These are phyloP conservation scores for Myotis planiceps DNA, from an alignment of 2,797 vertebrate species.

Conservation along the genomic window DNA sequence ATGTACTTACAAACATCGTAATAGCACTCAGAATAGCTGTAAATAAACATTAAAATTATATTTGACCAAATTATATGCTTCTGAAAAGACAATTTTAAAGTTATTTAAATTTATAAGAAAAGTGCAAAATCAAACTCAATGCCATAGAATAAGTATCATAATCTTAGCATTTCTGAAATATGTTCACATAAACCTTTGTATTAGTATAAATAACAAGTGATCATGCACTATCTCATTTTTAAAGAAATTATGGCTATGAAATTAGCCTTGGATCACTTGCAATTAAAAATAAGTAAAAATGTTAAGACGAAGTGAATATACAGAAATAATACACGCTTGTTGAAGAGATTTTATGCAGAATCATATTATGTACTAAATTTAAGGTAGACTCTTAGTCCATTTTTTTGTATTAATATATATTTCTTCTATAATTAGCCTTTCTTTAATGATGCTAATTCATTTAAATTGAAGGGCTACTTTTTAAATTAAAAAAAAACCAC, in stretches of 20 bases:
- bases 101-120: not conserved
- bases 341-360: not conserved
- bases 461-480: not conserved
- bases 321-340: not conserved
- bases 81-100: not conserved
- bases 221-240: not conserved
- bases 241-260: not conserved
- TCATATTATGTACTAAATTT: not conserved
- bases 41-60: not conserved
- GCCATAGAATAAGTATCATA: not conserved
- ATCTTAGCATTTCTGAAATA: not conserved
- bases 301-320: not conserved
- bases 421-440: not conserved
- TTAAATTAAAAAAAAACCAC: not conserved
- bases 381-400: not conserved
- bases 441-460: not conserved
- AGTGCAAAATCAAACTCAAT: not conserved
- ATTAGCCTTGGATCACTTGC: not conserved
- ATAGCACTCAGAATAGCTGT: not conserved
- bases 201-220: not conserved
- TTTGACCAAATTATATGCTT: not conserved
- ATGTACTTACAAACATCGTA: not conserved
- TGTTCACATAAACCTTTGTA: not conserved
- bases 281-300: not conserved
- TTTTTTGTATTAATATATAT: not conserved